phyloP scores from a whole-genome alignment of 1,140 invertebrate species.

The Pseudomyrmex flavicornis region DNA sequence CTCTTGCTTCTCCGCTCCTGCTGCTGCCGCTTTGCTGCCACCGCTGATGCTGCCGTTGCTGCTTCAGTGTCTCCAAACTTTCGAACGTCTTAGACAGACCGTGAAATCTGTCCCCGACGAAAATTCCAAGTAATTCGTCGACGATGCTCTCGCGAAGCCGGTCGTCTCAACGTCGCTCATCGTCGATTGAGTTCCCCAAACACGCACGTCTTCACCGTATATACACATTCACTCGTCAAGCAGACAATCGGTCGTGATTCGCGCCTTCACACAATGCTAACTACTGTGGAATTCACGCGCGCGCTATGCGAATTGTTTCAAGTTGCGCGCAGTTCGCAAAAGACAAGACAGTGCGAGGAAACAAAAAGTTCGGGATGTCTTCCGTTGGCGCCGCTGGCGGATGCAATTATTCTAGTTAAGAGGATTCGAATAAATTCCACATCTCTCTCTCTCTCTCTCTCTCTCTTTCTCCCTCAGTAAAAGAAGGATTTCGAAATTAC shows the following conservation, averaged over 20 bases:
- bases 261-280: slow-evolving; percentile 33
- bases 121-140: slow-evolving; percentile 71
- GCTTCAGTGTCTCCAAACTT: slow-evolving; percentile 75
- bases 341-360: not conserved
- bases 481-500: not conserved
- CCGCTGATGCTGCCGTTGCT: slow-evolving; percentile 43
- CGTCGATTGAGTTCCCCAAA: slow-evolving; percentile 58
- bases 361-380: slow-evolving; percentile 9
- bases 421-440: not conserved
- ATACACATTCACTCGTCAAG: slow-evolving; percentile 10
- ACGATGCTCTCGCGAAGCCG: slow-evolving; percentile 44
- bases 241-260: slow-evolving; percentile 62
- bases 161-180: slow-evolving; percentile 44
- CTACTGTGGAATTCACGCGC: not conserved
- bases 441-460: too few relatives aligned
- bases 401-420: slow-evolving; percentile 25
- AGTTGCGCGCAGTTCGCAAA: not conserved
- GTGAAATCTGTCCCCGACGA: slow-evolving; percentile 75
- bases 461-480: too few relatives aligned
- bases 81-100: slow-evolving; percentile 76
- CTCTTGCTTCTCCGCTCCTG: slow-evolving; percentile 43
- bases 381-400: slow-evolving; percentile 12
- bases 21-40: slow-evolving; percentile 27
- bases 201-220: slow-evolving; percentile 41
- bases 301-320: slow-evolving; percentile 21